Evolutionary conservation across 2,888 invertebrate genomes (phyloP), one percentile per base, ranked within the genome.

Genomic region (Drosophila conformis): DNA sequence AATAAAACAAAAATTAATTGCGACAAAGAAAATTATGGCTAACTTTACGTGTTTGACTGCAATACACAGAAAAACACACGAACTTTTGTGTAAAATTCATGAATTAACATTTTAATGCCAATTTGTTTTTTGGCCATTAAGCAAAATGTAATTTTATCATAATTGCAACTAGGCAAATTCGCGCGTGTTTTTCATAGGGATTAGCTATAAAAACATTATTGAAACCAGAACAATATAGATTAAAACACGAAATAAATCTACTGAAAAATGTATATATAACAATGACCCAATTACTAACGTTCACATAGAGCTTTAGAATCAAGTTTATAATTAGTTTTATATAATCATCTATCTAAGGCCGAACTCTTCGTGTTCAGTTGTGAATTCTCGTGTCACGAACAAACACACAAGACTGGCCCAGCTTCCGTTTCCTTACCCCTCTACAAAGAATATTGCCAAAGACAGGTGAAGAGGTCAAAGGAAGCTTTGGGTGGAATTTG

Each of bases 1-100:
- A 54, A 38, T 48, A 35, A 54, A 33, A 25, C 31, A n/a, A 51
- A 70, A 73, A 60, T 59, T 74, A 84, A 84, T 78, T 74, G 36
- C 18, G 66, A 62, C 48, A 49, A 18, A 51, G 21, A 69, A 80
- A 76, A 74, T 67, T 73, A 35, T 2, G 5, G 52, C 54, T 40
- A 61, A 51, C 70, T n/a, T 48, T 29, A 27, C 51, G 40, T 29
- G 38, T 6, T 6, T 54, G 52, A 65, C 53, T 61, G 38, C 48
- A 54, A 48, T 65, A 58, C n/a, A 46, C 29, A 29, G 31, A 29
- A 51, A 29, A 56, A 10, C 38, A 60, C 48, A 40, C 63, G 54
- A 70, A 38, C 38, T 46, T 57, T 21, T n/a, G n/a, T 40, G 27
- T 21, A 2, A 46, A 36, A 58, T 64, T 58, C 46, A 64, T 40